phyloP scores from a whole-genome alignment of 2,888 invertebrate species.

The Phengaris alcon region DNA sequence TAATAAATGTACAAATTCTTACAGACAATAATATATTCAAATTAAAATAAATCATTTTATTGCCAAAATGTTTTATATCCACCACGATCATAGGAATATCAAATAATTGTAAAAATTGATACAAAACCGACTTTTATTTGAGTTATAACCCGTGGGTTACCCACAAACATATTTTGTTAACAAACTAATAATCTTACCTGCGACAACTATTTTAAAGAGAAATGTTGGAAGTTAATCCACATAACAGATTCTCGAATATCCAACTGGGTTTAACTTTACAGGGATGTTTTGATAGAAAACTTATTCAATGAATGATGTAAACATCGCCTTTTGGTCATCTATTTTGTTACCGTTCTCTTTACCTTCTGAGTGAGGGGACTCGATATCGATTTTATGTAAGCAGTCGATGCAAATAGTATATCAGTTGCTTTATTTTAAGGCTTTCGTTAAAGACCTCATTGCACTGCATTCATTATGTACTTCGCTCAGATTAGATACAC shows the following conservation, averaged over 20 bases:
- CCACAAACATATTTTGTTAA: neutral
- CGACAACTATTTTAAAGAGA: neutral
- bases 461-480: too few relatives aligned
- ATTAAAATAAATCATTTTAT: too few relatives aligned
- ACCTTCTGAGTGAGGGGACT: neutral
- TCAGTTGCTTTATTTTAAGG: neutral
- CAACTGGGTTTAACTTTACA: slow-evolving; percentile 9
- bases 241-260: slow-evolving; percentile 4
- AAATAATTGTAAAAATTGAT: too few relatives aligned
- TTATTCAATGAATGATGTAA: slow-evolving; percentile 23
- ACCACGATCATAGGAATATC: too few relatives aligned
- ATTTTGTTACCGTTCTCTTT: slow-evolving; percentile 1
- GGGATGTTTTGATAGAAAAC: slow-evolving; percentile 11
- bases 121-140: too few relatives aligned
- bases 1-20: too few relatives aligned
- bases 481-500: too few relatives aligned
- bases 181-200: neutral
- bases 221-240: neutral
- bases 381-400: neutral
- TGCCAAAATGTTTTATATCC: too few relatives aligned
- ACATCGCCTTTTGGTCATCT: slow-evolving; percentile 7
- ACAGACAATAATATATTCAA: too few relatives aligned
- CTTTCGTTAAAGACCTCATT: neutral
- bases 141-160: neutral
- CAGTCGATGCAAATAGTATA: too few relatives aligned